Evolutionary conservation across 2,113 vertebrate species (phyloP).

Genomic region (Emydura subglobosa): DNA sequence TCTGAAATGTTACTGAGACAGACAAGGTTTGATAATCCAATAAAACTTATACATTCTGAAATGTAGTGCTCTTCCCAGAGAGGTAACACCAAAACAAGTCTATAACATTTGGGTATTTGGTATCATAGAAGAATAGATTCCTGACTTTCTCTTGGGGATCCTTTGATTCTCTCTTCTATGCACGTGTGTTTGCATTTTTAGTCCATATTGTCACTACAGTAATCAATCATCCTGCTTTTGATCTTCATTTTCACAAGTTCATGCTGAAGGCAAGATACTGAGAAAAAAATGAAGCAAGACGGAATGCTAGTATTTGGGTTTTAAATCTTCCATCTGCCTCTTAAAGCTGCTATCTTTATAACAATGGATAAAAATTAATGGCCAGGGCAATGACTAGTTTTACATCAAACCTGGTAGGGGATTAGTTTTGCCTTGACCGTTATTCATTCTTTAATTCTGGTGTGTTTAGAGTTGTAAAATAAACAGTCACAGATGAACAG

Average conservation of each 20-base stretch:
- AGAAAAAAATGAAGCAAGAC: not conserved
- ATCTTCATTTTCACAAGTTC: not conserved
- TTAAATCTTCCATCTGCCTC: not conserved
- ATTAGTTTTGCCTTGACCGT: not conserved
- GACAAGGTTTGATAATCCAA: not conserved
- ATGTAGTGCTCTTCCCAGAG: not conserved
- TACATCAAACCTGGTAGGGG: not conserved
- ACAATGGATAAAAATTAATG: not conserved
- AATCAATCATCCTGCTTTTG: not conserved
- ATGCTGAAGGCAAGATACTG: not conserved
- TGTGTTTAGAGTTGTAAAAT: not conserved
- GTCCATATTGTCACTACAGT: not conserved
- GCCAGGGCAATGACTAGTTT: rapidly evolving
- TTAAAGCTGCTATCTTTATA: not conserved
- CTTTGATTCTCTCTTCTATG: not conserved
- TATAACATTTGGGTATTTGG: not conserved
- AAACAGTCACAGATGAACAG: not conserved
- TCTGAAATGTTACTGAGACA: not conserved
- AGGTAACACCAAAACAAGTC: not conserved
- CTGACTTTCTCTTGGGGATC: not conserved
- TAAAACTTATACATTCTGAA: not conserved
- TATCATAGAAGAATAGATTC: not conserved
- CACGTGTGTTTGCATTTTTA: not conserved
- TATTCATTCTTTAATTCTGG: not conserved
- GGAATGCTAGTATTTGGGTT: not conserved